These are phyloP conservation scores for Campoplex capitator DNA, from an alignment of 2,888 invertebrate species.

Conservation along the genomic window DNA sequence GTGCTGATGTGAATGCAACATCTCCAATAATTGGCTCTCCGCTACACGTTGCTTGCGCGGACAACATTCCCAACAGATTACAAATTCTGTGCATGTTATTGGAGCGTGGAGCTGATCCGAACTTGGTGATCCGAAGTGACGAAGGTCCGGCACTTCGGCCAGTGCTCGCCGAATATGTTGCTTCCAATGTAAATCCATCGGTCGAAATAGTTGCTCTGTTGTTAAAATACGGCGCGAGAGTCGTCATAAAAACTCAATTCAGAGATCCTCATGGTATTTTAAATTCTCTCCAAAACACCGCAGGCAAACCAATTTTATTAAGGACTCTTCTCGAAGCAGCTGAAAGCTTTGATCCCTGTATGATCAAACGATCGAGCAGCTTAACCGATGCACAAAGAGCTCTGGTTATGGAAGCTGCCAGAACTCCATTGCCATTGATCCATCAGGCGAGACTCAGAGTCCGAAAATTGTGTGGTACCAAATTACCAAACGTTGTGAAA, in stretches of 20 bases:
- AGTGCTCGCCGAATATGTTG: conserved; percentile 93
- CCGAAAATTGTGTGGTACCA: conserved; percentile 87
- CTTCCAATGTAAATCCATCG: conserved; percentile 90
- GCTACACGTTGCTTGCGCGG: conserved; percentile 93
- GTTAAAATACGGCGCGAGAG: conserved; percentile 92
- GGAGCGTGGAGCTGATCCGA: conserved; percentile 91
- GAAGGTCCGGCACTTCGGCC: conserved; percentile 91
- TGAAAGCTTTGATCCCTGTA: conserved; percentile 91
- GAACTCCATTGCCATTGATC: conserved; percentile 88
- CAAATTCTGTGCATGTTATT: conserved; percentile 89
- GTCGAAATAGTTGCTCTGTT: conserved; percentile 89
- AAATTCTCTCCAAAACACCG: conserved; percentile 90
- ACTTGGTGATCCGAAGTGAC: conserved; percentile 90
- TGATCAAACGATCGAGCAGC: conserved; percentile 90
- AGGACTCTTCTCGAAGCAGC: conserved; percentile 90
- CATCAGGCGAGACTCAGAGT: conserved; percentile 88
- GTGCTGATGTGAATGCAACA: conserved; percentile 92
- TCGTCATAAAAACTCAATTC: conserved; percentile 93
- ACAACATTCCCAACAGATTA: conserved; percentile 90
- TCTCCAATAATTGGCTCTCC: conserved; percentile 93
- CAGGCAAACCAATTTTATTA: conserved; percentile 86
- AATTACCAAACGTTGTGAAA: conserved; percentile 86
- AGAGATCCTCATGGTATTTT: conserved; percentile 93
- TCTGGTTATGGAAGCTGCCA: conserved; percentile 88
- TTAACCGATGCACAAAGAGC: conserved; percentile 89